phyloP scores from a whole-genome alignment of 2,797 vertebrate genomes.

The Coregonus sp. region DNA sequence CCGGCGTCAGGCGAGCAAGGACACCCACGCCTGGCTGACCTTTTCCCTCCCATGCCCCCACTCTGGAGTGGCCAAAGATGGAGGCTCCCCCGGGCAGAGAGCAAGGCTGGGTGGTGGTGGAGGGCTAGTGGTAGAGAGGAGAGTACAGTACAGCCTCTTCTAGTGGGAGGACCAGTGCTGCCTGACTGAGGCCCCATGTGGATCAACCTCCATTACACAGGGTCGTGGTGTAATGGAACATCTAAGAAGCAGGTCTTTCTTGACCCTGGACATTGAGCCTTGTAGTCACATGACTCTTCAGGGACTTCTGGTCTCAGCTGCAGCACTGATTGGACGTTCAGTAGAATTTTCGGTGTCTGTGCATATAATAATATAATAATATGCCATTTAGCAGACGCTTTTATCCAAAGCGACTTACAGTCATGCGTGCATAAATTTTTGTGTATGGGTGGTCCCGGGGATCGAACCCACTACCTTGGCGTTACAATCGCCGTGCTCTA shows the following conservation, averaged over 20 bases:
- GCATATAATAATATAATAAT: background rate
- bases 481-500: too few species aligned
- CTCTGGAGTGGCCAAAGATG: constrained; percentile 14
- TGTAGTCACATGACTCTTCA: background rate
- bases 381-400: too few species aligned
- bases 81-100: constrained; percentile 11
- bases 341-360: background rate
- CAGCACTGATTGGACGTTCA: background rate
- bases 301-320: background rate
- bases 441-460: too few species aligned
- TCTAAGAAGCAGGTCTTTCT: background rate
- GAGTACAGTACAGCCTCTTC: background rate
- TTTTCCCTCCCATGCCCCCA: constrained; percentile 5
- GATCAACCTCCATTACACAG: background rate
- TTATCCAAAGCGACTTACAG: too few species aligned
- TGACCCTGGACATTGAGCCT: background rate
- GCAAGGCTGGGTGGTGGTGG: background rate
- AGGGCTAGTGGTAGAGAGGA: background rate
- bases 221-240: background rate
- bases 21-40: constrained; percentile 19
- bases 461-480: too few species aligned
- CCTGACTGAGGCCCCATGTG: background rate
- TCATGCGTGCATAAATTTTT: too few species aligned
- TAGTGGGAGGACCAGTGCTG: constrained; percentile 1
- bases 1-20: background rate